Conservation (phyloP, 2,797 vertebrate genomes). For the Arremon brunneinucha region DNA sequence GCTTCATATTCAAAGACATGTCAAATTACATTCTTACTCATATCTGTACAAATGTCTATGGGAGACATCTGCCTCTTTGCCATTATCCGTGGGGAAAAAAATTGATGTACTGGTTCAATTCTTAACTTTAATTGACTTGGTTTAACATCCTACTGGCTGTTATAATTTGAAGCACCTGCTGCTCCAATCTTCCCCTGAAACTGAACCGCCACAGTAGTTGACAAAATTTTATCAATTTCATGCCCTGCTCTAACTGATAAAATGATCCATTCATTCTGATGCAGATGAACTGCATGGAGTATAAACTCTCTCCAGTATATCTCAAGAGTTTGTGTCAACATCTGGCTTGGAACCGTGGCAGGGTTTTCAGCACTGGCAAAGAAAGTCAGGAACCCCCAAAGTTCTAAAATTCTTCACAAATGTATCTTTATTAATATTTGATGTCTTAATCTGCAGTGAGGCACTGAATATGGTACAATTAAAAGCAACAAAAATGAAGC, state of each 20-base stretch:
- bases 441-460: neutral
- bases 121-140: neutral
- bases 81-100: neutral
- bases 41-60: neutral
- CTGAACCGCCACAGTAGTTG: neutral
- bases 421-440: neutral
- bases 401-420: neutral
- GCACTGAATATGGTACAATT: neutral
- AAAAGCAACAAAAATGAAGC: neutral
- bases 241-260: neutral
- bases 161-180: neutral
- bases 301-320: neutral
- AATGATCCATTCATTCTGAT: neutral
- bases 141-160: neutral
- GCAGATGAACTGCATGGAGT: neutral
- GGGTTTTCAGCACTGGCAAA: neutral
- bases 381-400: neutral
- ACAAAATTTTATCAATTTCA: neutral
- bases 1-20: neutral
- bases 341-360: neutral
- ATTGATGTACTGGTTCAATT: neutral
- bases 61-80: neutral
- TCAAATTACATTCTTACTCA: neutral
- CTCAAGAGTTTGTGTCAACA: neutral
- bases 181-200: neutral